Conservation (phyloP, 2,888 invertebrate genomes). For the Cryptocheilus praepositus region DNA sequence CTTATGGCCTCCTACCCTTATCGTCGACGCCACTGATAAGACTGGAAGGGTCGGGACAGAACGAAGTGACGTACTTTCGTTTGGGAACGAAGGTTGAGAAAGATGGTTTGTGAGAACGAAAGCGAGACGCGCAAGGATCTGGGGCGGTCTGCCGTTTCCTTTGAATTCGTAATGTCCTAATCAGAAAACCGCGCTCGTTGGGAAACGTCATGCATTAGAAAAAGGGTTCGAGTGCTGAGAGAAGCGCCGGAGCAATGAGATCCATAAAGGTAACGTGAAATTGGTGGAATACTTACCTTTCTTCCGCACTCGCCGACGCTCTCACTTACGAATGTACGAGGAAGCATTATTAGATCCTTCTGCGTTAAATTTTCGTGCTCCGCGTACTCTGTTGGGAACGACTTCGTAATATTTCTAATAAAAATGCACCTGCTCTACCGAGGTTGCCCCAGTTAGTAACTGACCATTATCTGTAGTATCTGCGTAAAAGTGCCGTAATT, state of each 20-base stretch:
- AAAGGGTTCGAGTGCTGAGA: conserved; percentile 5
- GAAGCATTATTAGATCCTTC: neutral
- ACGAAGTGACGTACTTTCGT: conserved; percentile 29
- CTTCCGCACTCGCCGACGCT: neutral
- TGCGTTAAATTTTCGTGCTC: no score
- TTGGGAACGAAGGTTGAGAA: conserved; percentile 31
- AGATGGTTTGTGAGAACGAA: neutral
- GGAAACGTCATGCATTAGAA: conserved; percentile 37
- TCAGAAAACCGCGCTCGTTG: conserved; percentile 36
- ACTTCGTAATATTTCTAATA: no score
- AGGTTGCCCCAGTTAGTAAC: neutral
- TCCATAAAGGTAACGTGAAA: conserved; percentile 27
- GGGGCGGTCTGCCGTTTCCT: conserved; percentile 16
- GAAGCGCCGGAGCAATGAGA: conserved; percentile 25
- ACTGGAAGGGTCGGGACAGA: conserved; percentile 26
- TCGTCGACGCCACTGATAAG: conserved; percentile 44
- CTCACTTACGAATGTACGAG: conserved; percentile 1
- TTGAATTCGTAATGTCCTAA: conserved; percentile 52
- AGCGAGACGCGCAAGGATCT: conserved; percentile 3
- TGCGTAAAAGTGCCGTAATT: no score
- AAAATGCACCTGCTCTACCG: neutral
- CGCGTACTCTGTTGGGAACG: no score
- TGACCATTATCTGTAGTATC: no score
- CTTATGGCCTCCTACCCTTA: conserved; percentile 37
- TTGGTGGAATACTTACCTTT: conserved; percentile 19